phyloP scores from a whole-genome alignment of 2,797 vertebrate genomes.

The Artibeus jamaicensis region DNA sequence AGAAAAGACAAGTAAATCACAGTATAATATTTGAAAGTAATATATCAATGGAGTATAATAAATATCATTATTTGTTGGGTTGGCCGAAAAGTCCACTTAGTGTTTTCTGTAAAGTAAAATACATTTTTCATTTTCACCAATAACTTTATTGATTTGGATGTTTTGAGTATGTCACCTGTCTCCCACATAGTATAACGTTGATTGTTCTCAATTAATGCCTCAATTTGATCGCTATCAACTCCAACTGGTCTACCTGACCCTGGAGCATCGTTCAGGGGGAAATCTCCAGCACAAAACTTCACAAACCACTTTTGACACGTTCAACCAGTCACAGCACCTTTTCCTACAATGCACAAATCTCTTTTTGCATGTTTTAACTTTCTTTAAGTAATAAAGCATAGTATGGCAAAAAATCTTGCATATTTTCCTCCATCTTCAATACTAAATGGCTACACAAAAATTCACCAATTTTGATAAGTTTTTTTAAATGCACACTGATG shows the following conservation, averaged over 20 bases:
- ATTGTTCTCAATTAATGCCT: not conserved
- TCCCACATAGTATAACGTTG: not conserved
- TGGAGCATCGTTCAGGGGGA: not conserved
- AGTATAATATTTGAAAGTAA: not conserved
- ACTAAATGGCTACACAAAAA: too few species aligned
- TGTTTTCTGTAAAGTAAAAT: not conserved
- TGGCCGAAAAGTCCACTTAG: not conserved
- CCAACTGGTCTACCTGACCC: not conserved
- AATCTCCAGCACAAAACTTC: not conserved
- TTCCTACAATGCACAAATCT: not conserved
- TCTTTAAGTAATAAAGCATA: not conserved
- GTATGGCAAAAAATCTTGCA: not conserved
- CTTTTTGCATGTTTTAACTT: not conserved
- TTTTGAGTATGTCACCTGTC: not conserved
- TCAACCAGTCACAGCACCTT: not conserved
- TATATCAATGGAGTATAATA: not conserved
- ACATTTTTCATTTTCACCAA: not conserved
- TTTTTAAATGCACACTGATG: too few species aligned
- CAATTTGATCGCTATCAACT: not conserved
- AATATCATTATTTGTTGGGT: not conserved
- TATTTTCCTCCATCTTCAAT: too few species aligned
- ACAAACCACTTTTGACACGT: not conserved
- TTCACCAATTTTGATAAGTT: too few species aligned
- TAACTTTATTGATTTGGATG: not conserved
- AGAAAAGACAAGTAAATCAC: not conserved